Evolutionary conservation across 2,113 vertebrate species (phyloP), one percentile per base, ranked within the genome.

Genomic region (Carassius carassius): DNA sequence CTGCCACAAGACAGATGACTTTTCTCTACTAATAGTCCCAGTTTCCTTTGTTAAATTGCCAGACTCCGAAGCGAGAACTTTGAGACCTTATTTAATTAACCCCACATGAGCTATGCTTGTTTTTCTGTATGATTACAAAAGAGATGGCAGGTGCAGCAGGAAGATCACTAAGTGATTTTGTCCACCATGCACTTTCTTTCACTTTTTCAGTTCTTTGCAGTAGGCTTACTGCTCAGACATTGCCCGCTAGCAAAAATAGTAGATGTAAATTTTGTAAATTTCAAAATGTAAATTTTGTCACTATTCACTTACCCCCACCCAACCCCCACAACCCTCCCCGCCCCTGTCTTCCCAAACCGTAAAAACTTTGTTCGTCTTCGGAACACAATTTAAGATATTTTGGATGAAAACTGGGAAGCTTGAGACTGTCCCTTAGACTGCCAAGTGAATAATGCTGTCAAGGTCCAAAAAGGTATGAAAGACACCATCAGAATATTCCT

Each of bases 61-160:
- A 80, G 19, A 37, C 65, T 49, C 23, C 16, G 54, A 60, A 60
- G 37, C 25, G 21, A 81, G 56, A 81, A 73, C 37, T 74, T 51
- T 13, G 11, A 65, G 56, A 69, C 7, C 56, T 62, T 41, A 72
- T 70, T 79, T 70, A 79, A 72, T 78, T 78, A 85, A 58, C 29
- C 75, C 25, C 12, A 69, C 65, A 85, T 73, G 35, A 58, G 49
- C 62, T 81, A 32, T 72, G 21, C 25, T 23, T 82, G 44, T 35
- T 72, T 82, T 58, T 82, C 67, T 82, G 5, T 72, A 49, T 82
- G 29, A 54, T 82, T 82, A 82, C 80, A 70, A 72, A 72, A 70
- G 65, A 82, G 21, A 72, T 82, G 63, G 8, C 80, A 82, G 47
- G 29, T 58, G 65, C 67, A n/a, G 80, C 80, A 37, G 47, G n/a